Conservation (phyloP, 2,113 vertebrate species). For the Varanus salvator region DNA sequence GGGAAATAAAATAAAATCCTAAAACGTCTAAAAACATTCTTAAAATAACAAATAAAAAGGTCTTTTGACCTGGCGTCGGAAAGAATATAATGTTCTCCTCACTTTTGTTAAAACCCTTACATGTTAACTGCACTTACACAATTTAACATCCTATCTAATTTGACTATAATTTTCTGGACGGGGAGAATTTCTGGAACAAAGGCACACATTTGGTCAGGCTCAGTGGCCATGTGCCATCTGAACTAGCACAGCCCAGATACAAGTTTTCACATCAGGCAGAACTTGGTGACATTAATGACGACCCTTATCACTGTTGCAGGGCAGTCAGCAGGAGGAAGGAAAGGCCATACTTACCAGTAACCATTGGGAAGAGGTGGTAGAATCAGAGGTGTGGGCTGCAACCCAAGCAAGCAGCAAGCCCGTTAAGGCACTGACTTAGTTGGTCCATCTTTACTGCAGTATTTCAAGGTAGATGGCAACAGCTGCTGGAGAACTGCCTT, state of each 20-base stretch:
- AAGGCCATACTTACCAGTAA: background rate
- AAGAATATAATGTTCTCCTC: too few relatives aligned
- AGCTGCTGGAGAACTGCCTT: background rate
- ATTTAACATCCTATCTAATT: too few relatives aligned
- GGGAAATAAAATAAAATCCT: too few relatives aligned
- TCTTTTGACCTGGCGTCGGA: too few relatives aligned
- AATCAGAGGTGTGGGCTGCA: background rate
- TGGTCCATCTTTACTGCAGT: background rate
- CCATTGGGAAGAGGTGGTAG: background rate
- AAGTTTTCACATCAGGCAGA: background rate
- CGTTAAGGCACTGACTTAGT: background rate
- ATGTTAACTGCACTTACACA: too few relatives aligned
- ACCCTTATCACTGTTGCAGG: background rate
- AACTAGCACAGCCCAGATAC: background rate
- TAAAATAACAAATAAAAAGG: too few relatives aligned
- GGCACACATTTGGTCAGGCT: background rate
- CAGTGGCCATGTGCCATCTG: background rate
- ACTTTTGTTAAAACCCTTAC: too few relatives aligned
- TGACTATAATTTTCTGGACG: background rate
- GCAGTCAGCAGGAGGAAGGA: background rate
- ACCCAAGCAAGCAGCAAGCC: background rate
- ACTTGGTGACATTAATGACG: background rate
- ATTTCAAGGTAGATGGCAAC: too few relatives aligned
- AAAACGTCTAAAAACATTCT: too few relatives aligned
- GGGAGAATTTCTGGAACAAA: background rate